These are phyloP conservation scores for Sarcophaga carnaria DNA, from an alignment of 2,888 invertebrate genomes.

Conservation along the genomic window DNA sequence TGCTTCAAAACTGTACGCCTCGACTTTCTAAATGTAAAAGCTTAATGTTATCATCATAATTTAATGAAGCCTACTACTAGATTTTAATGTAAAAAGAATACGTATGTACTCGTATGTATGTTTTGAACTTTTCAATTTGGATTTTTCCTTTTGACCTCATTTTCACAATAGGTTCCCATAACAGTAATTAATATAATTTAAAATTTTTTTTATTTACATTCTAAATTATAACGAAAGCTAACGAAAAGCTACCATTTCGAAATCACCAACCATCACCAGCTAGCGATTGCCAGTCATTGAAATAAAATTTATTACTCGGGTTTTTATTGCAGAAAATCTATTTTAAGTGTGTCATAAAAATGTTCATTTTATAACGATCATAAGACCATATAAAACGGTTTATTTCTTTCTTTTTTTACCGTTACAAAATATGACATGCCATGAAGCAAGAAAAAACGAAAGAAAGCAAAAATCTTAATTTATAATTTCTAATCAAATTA, in stretches of 20 bases:
- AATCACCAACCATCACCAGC: background rate
- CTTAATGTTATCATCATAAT: no score
- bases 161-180: no score
- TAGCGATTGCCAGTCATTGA: background rate
- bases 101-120: no score
- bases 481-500: constrained; percentile 64
- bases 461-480: constrained; percentile 25
- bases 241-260: background rate
- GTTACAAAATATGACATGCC: constrained; percentile 29
- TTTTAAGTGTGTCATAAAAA: constrained; percentile 42
- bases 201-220: no score
- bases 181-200: no score
- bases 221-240: no score
- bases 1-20: no score
- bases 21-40: no score
- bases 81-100: no score
- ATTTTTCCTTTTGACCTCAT: no score
- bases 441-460: background rate
- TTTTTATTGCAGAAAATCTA: background rate
- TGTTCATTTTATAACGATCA: constrained; percentile 54
- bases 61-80: no score
- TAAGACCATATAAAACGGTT: constrained; percentile 38
- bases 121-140: no score
- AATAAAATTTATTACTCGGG: background rate
- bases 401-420: background rate